Evolutionary conservation across 2,797 vertebrate genomes (phyloP), one percentile per base, ranked within the genome.

Genomic region (Tolypeutes matacus): DNA sequence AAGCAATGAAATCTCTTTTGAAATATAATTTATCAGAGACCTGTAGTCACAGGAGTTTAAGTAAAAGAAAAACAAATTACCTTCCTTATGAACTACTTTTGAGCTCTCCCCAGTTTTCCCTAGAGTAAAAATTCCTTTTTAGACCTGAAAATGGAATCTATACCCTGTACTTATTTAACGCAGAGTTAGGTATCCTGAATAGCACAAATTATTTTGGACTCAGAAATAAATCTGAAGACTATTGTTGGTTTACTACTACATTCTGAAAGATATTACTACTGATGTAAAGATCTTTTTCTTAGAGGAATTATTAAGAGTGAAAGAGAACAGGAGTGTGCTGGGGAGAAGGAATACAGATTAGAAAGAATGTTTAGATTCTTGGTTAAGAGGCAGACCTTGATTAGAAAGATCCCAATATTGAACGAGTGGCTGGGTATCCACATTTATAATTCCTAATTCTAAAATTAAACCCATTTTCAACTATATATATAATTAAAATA

Each of bases 1-100:
- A 96, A 98, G 97, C 96, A 97, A 96, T 89, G 86, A 96, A 97
- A 98, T 96, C 96, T 98, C 93, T 97, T 98, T 77, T 95, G 95
- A 97, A 97, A 97, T 95, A 90, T 97, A 95, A 95, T 97, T 96
- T 81, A 91, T 96, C 96, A 97, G 97, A 98, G 97, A 98, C 96
- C n/a, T n/a, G n/a, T n/a, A n/a, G n/a, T n/a, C n/a, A n/a, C n/a
- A n/a, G n/a, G n/a, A n/a, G n/a, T n/a, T n/a, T n/a, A n/a, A n/a
- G n/a, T n/a, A n/a, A n/a, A n/a, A n/a, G n/a, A n/a, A n/a, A n/a
- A n/a, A n/a, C n/a, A n/a, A n/a, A n/a, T n/a, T n/a, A n/a, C n/a
- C n/a, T n/a, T n/a, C n/a, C n/a, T n/a, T n/a, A n/a, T n/a, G n/a
- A n/a, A n/a, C n/a, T n/a, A n/a, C n/a, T n/a, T n/a, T n/a, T n/a